Conservation (phyloP, 1,140 invertebrate genomes). For the Drosophila trapezifrons region DNA sequence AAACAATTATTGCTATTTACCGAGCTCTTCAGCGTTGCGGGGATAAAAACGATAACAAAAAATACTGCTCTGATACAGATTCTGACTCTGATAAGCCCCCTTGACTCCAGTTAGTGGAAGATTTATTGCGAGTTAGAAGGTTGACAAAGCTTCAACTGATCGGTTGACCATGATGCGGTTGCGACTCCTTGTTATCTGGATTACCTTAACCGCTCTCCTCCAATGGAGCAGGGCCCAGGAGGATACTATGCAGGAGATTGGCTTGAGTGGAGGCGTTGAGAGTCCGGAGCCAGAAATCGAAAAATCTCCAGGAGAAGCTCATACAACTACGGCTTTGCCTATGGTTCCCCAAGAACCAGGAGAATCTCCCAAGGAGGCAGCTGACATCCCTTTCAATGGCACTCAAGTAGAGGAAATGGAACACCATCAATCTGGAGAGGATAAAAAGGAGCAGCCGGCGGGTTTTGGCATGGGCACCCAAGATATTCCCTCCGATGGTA, state of each 20-base stretch:
- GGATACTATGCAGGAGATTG: constrained; percentile 19
- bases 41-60: constrained; percentile 43
- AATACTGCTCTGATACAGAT: constrained; percentile 25
- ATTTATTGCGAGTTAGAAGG: constrained; percentile 24
- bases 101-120: constrained; percentile 5
- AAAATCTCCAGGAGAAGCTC: neutral
- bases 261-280: constrained; percentile 11
- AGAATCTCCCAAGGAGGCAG: too few species aligned
- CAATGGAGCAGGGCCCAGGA: constrained; percentile 37
- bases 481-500: neutral
- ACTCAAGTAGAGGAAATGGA: neutral
- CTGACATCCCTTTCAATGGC: neutral
- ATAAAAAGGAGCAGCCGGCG: neutral
- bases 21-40: constrained; percentile 30
- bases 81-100: constrained; percentile 18
- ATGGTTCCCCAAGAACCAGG: too few species aligned
- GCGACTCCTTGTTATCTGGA: constrained; percentile 34
- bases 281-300: neutral
- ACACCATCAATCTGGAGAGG: constrained; percentile 3
- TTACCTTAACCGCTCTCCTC: constrained; percentile 32
- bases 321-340: neutral
- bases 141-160: constrained; percentile 16
- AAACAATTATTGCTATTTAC: constrained; percentile 40
- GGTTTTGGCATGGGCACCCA: constrained; percentile 1
- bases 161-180: constrained; percentile 33